Percentiles rank a stretch among this genome's conserved stretches.
Conservation (phyloP, 2,888 invertebrate genomes). For the Dioctria linearis region DNA sequence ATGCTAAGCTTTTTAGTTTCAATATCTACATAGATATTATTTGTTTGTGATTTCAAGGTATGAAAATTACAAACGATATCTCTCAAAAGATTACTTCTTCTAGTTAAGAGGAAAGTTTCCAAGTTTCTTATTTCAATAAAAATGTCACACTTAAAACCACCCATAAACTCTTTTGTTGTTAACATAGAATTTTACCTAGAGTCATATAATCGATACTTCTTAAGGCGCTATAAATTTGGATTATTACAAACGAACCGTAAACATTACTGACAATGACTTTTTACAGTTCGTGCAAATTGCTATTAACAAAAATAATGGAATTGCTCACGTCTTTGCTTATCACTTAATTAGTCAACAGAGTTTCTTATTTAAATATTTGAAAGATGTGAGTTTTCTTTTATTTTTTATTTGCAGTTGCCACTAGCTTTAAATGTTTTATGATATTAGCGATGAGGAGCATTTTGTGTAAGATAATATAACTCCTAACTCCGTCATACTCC, state of each 20-base stretch:
- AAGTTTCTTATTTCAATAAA: background rate
- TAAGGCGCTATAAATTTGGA: too few relatives aligned
- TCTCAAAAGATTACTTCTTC: background rate
- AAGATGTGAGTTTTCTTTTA: background rate
- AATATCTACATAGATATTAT: too few relatives aligned
- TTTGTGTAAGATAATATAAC: background rate
- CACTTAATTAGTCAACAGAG: background rate
- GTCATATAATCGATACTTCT: too few relatives aligned
- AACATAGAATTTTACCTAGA: too few relatives aligned
- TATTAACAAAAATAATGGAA: background rate
- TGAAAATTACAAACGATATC: too few relatives aligned
- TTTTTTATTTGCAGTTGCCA: constrained; percentile 29
- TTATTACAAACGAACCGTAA: too few relatives aligned
- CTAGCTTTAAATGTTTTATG: constrained; percentile 20
- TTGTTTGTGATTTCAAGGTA: too few relatives aligned
- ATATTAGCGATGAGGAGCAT: background rate
- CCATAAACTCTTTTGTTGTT: too few relatives aligned
- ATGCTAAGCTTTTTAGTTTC: too few relatives aligned
- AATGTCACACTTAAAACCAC: too few relatives aligned
- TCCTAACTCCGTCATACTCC: background rate
- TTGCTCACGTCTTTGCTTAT: background rate
- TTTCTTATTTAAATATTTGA: constrained; percentile 1
- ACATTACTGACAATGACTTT: background rate
- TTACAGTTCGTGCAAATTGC: background rate
- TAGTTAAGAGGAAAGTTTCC: background rate